These are phyloP conservation scores for Endomychus coccineus DNA, from an alignment of 2,888 invertebrate genomes.

Conservation along the genomic window DNA sequence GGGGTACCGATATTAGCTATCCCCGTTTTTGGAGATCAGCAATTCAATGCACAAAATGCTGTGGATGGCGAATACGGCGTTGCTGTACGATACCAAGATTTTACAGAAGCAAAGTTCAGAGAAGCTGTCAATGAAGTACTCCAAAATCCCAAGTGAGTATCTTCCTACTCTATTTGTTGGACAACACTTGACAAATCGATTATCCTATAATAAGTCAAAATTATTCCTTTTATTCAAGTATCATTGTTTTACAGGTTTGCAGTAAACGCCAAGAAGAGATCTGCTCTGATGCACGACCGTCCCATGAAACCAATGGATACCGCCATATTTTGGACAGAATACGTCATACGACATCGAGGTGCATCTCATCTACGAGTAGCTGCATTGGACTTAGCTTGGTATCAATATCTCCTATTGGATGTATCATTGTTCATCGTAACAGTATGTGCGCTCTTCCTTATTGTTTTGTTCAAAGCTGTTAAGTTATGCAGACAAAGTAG, in stretches of 20 bases:
- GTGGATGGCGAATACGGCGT: slow-evolving; percentile 31
- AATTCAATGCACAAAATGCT: slow-evolving; percentile 44
- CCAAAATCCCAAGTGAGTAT: slow-evolving; percentile 35
- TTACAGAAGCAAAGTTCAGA: slow-evolving; percentile 42
- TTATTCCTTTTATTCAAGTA: too few species aligned
- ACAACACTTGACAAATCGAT: too few species aligned
- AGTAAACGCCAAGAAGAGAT: slow-evolving; percentile 21
- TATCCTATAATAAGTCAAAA: too few species aligned
- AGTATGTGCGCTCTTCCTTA: too few species aligned
- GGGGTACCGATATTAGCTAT: slow-evolving; percentile 48
- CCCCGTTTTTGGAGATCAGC: slow-evolving; percentile 49
- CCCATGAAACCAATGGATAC: slow-evolving; percentile 25
- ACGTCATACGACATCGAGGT: slow-evolving; percentile 28
- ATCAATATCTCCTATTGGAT: slow-evolving; percentile 27
- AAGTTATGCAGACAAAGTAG: too few species aligned
- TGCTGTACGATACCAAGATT: slow-evolving; percentile 40
- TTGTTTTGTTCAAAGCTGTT: neutral
- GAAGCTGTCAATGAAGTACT: slow-evolving; percentile 42
- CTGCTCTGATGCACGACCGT: slow-evolving; percentile 26
- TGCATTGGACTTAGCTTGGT: slow-evolving; percentile 28
- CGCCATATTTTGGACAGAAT: slow-evolving; percentile 29
- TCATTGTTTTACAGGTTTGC: slow-evolving; percentile 23
- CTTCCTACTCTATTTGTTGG: too few species aligned
- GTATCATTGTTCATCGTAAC: slow-evolving; percentile 17
- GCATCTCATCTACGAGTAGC: slow-evolving; percentile 28